Percentiles rank a stretch among this genome's conserved stretches.
Conservation (phyloP, 2,797 vertebrate species). For the Pipistrellus pygmaeus region DNA sequence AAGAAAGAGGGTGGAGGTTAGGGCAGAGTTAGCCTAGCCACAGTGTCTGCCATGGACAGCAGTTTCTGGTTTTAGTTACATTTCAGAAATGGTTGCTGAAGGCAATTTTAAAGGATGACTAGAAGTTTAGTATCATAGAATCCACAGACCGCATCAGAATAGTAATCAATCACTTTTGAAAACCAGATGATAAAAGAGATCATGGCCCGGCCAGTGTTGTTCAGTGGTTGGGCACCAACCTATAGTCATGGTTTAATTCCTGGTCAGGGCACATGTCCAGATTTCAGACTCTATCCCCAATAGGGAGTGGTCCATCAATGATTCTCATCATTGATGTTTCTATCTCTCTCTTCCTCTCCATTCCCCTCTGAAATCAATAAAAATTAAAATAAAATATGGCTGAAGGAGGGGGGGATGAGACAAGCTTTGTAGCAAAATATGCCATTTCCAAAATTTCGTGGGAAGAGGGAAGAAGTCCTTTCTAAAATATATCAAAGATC, state of each 20-base stretch:
- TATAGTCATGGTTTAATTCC: no score
- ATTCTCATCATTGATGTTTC: no score
- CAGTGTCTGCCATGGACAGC: neutral
- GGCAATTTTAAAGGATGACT: neutral
- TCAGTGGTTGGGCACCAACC: no score
- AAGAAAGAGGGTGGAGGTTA: neutral
- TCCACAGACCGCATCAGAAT: neutral
- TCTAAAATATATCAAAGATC: neutral
- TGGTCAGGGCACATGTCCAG: no score
- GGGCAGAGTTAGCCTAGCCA: neutral
- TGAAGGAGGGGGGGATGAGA: rapidly evolving
- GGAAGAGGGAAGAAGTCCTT: neutral
- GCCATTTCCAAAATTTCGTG: neutral
- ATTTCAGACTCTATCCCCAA: no score
- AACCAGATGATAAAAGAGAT: conserved; percentile 4
- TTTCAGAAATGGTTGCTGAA: neutral
- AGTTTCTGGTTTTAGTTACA: neutral
- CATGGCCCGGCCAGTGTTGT: neutral
- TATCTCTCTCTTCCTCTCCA: no score
- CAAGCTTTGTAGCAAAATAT: conserved; percentile 1
- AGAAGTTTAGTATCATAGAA: neutral
- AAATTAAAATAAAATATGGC: neutral
- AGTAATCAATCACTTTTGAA: neutral
- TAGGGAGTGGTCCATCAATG: no score
- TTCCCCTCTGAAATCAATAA: no score